A percentile compares a stretch with the other conserved stretches of the same genome.
These are phyloP conservation scores for Cardiocondyla obscurior DNA, from an alignment of 1,140 invertebrate genomes.

Conservation along the genomic window DNA sequence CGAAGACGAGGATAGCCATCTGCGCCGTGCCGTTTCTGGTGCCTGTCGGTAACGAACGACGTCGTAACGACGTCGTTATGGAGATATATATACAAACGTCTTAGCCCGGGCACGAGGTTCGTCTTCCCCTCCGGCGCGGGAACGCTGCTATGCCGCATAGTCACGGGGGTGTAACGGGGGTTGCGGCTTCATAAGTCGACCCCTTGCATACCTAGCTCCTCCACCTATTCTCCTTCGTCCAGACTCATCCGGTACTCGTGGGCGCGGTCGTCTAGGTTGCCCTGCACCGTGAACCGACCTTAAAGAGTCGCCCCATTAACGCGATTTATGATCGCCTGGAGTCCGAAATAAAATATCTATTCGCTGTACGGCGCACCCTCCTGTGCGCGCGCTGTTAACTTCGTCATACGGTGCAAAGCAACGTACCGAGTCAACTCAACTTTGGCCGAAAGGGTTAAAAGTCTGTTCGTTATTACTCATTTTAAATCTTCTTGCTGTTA, in stretches of 20 bases:
- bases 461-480: neutral
- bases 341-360: conserved; percentile 73
- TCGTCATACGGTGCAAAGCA: conserved; percentile 52
- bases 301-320: conserved; percentile 77
- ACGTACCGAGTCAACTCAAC: conserved; percentile 50
- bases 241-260: conserved; percentile 18
- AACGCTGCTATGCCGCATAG: conserved; percentile 73
- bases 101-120: conserved; percentile 62
- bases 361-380: conserved; percentile 4
- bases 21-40: conserved; percentile 21
- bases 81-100: conserved; percentile 77
- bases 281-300: conserved; percentile 61
- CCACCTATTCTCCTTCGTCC: conserved; percentile 1
- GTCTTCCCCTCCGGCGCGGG: conserved; percentile 46
- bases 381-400: conserved; percentile 26
- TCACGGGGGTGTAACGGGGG: conserved; percentile 61
- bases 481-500: neutral
- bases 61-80: conserved; percentile 78
- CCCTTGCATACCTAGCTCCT: conserved; percentile 64
- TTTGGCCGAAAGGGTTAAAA: conserved; percentile 21
- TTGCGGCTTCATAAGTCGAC: conserved; percentile 75
- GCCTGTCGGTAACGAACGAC: conserved; percentile 65
- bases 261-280: conserved; percentile 53
- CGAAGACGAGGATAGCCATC: conserved; percentile 55
- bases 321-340: conserved; percentile 71